phyloP scores from a whole-genome alignment of 2,888 invertebrate species.

The Augochlorella aurata region DNA sequence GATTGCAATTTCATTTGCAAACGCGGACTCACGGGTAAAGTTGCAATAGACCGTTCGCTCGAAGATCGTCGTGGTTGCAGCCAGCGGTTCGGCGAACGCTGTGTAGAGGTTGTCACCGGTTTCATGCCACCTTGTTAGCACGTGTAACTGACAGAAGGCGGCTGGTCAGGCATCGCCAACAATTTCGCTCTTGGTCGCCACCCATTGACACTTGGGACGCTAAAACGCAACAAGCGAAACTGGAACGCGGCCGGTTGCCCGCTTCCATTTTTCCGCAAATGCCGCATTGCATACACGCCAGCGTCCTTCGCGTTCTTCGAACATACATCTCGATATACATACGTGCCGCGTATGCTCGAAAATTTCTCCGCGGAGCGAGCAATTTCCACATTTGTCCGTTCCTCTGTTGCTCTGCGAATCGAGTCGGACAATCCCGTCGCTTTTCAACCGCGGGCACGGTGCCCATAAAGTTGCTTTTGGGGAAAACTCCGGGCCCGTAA shows the following conservation, averaged over 20 bases:
- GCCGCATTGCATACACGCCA: constrained; percentile 18
- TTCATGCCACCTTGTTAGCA: constrained; percentile 19
- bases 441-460: neutral
- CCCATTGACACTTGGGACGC: neutral
- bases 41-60: no score
- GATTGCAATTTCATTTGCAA: no score
- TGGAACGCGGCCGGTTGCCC: neutral
- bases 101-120: constrained; percentile 19
- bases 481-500: neutral
- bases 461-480: neutral
- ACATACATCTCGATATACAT: neutral
- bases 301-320: neutral
- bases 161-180: neutral
- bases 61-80: neutral
- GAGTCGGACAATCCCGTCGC: neutral
- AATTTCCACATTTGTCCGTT: neutral
- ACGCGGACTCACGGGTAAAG: no score
- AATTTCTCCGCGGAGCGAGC: neutral
- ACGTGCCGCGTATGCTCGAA: neutral
- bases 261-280: constrained; percentile 7
- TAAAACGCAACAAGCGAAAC: constrained; percentile 1
- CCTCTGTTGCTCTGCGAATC: neutral
- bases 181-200: neutral
- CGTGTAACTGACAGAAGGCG: constrained; percentile 10
- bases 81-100: constrained; percentile 26